Base-by-base conservation (phyloP, 2,113 vertebrate genomes). In the Scopus umbretta region DNA sequence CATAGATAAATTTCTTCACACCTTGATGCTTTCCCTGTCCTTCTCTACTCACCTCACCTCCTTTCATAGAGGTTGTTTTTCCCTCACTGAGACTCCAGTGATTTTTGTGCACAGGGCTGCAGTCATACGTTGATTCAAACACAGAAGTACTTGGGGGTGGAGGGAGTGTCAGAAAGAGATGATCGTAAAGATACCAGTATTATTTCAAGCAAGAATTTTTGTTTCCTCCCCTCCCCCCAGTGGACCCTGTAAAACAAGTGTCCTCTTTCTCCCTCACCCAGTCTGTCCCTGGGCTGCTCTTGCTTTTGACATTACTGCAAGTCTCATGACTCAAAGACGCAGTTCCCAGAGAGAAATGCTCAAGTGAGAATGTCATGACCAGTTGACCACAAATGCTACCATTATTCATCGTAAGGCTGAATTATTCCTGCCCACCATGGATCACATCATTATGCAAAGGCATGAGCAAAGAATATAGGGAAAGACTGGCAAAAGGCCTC, bases 311-410 rank as follows among this genome's bases (percentile, higher is more conserved):
- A 66, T 92, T 92, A 91, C 36, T 62, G 58, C 59, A 47, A 93
- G 79, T 94, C 95, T 78, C 71, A 95, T 96, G 91, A 95, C 84
- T 95, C 4, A 0, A 92, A 87, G 91, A 89, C 0, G 0, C 74
- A 85, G 53, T 42, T 94, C 94, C 86, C 87, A 76, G 87, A 90
- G 59, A 92, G 53, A 96, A 96, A 97, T 80, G 74, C 71, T 93
- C 85, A 45, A 80, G 49, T 63, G 89, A 90, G 91, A 95, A 96
- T 90, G 94, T 94, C 96, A 95, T 81, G 78, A 96, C 85, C 71
- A 86, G 80, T 26, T 95, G 81, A 95, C 96, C 94, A 96, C 92
- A 95, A 96, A 97, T 80, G 86, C 74, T 96, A 68, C 79, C 81
- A 95, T 95, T 97, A 97, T 94, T 97, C 85, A 87, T 96, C 76